Percentiles rank a stretch among this genome's conserved stretches.
Evolutionary conservation across 1,140 invertebrate genomes (phyloP).

Genomic region (Drosophila equinoxialis): DNA sequence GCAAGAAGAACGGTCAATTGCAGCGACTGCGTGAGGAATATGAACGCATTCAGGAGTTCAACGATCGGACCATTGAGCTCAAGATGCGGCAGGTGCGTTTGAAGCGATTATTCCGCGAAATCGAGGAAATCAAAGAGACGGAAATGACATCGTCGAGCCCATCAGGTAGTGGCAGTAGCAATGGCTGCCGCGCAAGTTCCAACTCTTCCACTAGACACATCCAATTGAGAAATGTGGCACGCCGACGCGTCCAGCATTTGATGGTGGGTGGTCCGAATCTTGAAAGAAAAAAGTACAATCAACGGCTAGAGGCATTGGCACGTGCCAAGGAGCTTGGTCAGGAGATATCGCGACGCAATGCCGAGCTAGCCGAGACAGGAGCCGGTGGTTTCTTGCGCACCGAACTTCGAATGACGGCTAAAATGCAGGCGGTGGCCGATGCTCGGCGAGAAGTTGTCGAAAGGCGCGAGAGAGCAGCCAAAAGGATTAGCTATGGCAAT

Average conservation of each 20-base stretch:
- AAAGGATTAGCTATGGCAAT: constrained; percentile 72
- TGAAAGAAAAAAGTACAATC: constrained; percentile 35
- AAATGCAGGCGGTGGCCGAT: constrained; percentile 47
- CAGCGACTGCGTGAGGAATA: constrained; percentile 72
- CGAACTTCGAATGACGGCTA: constrained; percentile 45
- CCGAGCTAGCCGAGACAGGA: constrained; percentile 40
- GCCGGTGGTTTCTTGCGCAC: constrained; percentile 29
- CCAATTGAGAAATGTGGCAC: neutral
- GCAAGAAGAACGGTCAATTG: constrained; percentile 70
- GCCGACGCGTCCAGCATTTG: constrained; percentile 7
- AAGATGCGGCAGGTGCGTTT: constrained; percentile 77
- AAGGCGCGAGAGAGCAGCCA: constrained; percentile 57
- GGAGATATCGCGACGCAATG: constrained; percentile 67
- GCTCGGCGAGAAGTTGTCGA: constrained; percentile 47
- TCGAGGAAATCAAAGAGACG: constrained; percentile 70
- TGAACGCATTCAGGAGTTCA: constrained; percentile 73
- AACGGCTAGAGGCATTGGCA: constrained; percentile 51
- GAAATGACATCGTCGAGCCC: neutral
- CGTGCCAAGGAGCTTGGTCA: constrained; percentile 62
- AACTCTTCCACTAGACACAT: no score
- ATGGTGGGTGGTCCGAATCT: neutral
- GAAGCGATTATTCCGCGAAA: constrained; percentile 71
- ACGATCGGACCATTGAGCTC: constrained; percentile 74
- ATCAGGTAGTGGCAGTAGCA: neutral
- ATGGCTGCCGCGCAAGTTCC: neutral